A percentile compares a stretch with the other conserved stretches of the same genome.
phyloP scores from a whole-genome alignment of 2,888 invertebrate species.

The Melipona beecheii region DNA sequence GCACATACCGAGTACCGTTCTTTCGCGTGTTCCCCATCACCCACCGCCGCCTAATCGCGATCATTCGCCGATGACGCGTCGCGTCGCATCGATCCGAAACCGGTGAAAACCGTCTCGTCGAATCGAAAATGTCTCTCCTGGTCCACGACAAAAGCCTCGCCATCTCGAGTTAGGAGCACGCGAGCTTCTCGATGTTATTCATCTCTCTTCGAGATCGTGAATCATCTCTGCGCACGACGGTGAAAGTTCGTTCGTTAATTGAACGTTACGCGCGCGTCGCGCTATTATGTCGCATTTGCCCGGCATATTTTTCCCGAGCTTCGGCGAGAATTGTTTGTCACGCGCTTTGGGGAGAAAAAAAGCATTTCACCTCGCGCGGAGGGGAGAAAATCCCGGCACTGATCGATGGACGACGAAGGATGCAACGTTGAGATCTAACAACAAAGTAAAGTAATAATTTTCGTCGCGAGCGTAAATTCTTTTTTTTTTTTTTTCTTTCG shows the following conservation, averaged over 20 bases:
- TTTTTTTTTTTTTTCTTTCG: neutral
- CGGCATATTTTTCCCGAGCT: too few relatives aligned
- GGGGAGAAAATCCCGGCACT: too few relatives aligned
- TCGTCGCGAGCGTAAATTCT: neutral
- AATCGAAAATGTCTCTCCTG: neutral
- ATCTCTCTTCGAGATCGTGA: neutral
- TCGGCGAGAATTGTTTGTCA: neutral
- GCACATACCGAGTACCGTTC: neutral
- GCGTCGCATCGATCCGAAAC: neutral
- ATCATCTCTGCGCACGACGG: neutral
- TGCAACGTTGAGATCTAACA: too few relatives aligned
- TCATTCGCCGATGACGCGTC: constrained; percentile 1
- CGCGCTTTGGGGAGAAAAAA: neutral
- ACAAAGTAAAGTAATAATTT: neutral
- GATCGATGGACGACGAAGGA: too few relatives aligned
- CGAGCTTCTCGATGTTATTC: neutral
- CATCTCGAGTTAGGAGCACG: neutral
- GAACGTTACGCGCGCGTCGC: too few relatives aligned
- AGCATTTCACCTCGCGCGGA: too few relatives aligned
- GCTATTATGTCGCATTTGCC: too few relatives aligned
- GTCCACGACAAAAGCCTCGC: too few relatives aligned
- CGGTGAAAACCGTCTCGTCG: neutral
- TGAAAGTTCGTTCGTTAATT: neutral
- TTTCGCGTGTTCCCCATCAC: neutral
- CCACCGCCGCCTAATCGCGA: neutral